Evolutionary conservation across 2,797 vertebrate species (phyloP).

Genomic region (Sebastes matsubarae): DNA sequence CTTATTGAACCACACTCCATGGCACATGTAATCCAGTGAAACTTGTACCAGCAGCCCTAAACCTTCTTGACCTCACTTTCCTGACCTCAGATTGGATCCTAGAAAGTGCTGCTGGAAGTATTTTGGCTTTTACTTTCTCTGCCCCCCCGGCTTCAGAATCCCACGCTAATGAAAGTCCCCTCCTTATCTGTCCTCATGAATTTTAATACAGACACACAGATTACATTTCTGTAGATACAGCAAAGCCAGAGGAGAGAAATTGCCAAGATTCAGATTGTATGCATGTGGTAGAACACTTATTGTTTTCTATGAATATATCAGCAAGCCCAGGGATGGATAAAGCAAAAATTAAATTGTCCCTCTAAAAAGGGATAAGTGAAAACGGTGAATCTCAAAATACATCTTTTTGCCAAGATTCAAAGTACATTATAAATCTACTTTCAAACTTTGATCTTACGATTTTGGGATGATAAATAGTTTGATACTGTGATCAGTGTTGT

Average conservation of each 20-base stretch:
- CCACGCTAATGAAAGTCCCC: conserved; percentile 56
- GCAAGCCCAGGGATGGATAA: conserved; percentile 35
- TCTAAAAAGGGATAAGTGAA: conserved; percentile 53
- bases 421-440: conserved; percentile 31
- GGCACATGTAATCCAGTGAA: neutral
- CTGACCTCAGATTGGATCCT: conserved; percentile 35
- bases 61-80: conserved; percentile 31
- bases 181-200: conserved; percentile 77
- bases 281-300: conserved; percentile 65
- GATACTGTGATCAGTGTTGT: conserved; percentile 15
- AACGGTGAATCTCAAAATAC: conserved; percentile 47
- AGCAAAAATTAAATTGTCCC: conserved; percentile 53
- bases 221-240: conserved; percentile 75
- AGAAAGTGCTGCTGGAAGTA: conserved; percentile 43
- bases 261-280: conserved; percentile 63
- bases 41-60: neutral
- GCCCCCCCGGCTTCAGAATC: conserved; percentile 34
- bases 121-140: conserved; percentile 38
- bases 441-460: conserved; percentile 33
- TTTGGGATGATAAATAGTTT: conserved; percentile 35
- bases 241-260: conserved; percentile 63
- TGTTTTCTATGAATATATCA: conserved; percentile 81
- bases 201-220: conserved; percentile 75
- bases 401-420: conserved; percentile 35
- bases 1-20: neutral